A percentile compares a stretch with the other conserved stretches of the same genome.
These are phyloP conservation scores for Epinephelus moara DNA, from an alignment of 2,113 vertebrate genomes.

Conservation along the genomic window DNA sequence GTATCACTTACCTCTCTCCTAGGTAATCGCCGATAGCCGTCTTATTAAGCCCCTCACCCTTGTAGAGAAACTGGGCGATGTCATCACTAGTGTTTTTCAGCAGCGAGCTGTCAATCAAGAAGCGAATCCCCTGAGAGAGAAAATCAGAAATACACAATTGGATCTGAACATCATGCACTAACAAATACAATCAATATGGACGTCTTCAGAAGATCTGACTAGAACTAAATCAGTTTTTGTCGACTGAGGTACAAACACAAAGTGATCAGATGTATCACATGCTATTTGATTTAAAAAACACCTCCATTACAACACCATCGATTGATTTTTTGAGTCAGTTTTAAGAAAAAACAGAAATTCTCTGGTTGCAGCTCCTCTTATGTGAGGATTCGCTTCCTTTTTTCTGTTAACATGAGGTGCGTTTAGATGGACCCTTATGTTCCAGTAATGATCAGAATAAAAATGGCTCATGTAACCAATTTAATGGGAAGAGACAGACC, in stretches of 20 bases:
- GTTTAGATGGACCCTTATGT: too few relatives aligned
- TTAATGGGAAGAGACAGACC: too few relatives aligned
- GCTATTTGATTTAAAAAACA: not conserved
- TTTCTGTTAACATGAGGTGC: too few relatives aligned
- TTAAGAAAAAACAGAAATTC: too few relatives aligned
- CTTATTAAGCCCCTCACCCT: constrained; percentile 98
- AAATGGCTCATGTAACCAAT: too few relatives aligned
- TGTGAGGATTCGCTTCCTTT: too few relatives aligned
- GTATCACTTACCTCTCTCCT: constrained; percentile 89
- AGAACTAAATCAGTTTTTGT: not conserved
- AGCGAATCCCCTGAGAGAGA: constrained; percentile 91
- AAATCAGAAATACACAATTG: not conserved
- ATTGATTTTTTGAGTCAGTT: too few relatives aligned
- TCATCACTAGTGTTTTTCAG: constrained; percentile 94
- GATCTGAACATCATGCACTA: not conserved
- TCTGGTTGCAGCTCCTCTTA: too few relatives aligned
- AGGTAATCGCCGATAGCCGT: constrained; percentile 98
- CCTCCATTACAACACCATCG: too few relatives aligned
- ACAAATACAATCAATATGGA: not conserved
- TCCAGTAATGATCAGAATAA: too few relatives aligned
- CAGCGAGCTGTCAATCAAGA: constrained; percentile 93
- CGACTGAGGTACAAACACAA: not conserved
- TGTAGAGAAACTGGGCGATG: constrained; percentile 96
- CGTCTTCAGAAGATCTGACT: not conserved
- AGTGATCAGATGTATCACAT: not conserved